Conservation (phyloP, 2,797 vertebrate species). For the Taeniopygia guttata region DNA sequence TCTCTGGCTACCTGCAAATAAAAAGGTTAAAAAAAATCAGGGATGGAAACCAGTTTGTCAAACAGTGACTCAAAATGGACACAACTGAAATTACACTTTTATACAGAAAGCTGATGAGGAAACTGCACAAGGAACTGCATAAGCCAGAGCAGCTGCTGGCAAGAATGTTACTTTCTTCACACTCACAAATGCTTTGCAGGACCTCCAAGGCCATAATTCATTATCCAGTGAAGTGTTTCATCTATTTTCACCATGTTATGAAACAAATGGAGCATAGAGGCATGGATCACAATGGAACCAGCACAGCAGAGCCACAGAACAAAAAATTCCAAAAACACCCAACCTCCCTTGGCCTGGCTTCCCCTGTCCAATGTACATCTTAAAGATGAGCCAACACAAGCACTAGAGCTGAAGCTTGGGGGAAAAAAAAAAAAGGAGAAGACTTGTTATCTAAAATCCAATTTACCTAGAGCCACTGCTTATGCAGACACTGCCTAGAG, state of each 20-base stretch:
- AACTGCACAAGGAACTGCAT: background rate
- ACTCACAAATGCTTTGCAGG: background rate
- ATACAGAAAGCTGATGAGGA: background rate
- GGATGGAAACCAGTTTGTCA: background rate
- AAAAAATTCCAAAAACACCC: background rate
- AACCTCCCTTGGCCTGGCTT: background rate
- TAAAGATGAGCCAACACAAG: background rate
- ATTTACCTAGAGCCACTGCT: background rate
- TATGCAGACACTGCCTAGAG: background rate
- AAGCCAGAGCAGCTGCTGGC: background rate
- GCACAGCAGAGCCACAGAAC: background rate
- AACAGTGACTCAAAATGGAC: background rate
- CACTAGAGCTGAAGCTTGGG: background rate
- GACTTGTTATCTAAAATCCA: background rate
- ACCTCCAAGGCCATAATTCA: slow-evolving; percentile 16
- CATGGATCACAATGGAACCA: background rate
- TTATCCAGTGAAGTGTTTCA: slow-evolving; percentile 24
- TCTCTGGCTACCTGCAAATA: background rate
- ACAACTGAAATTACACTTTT: background rate
- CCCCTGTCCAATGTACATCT: background rate
- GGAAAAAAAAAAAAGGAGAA: background rate
- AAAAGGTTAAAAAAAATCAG: background rate
- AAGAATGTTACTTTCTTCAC: background rate
- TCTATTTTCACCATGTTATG: slow-evolving; percentile 2
- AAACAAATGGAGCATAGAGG: background rate